Percentiles rank a stretch among this genome's conserved stretches.
These are phyloP conservation scores for Drosophila kikkawai DNA, from an alignment of 1,140 invertebrate species.

Conservation along the genomic window DNA sequence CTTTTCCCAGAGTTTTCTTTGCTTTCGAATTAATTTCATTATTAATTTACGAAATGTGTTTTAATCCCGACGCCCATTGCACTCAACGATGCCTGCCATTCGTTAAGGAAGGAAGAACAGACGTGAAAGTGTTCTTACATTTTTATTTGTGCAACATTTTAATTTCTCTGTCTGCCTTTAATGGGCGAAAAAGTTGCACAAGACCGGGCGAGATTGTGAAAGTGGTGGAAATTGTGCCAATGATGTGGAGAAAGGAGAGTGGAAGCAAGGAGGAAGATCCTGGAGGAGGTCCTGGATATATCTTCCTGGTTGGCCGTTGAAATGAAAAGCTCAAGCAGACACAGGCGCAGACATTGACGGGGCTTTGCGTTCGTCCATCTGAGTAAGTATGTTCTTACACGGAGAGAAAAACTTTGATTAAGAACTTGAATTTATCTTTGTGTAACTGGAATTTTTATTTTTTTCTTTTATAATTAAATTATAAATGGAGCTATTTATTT, in stretches of 20 bases:
- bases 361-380: slow-evolving; percentile 3
- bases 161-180: slow-evolving; percentile 48
- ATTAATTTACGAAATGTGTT: slow-evolving; percentile 58
- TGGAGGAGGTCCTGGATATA: neutral
- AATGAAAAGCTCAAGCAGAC: slow-evolving; percentile 33
- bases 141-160: slow-evolving; percentile 68
- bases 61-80: slow-evolving; percentile 27
- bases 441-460: neutral
- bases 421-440: neutral
- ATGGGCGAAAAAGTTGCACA: slow-evolving; percentile 25
- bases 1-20: neutral
- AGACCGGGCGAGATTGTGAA: neutral
- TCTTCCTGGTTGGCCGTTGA: slow-evolving; percentile 11
- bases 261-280: neutral
- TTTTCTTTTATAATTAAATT: neutral
- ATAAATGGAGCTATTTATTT: too few relatives aligned
- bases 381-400: neutral
- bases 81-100: slow-evolving; percentile 15
- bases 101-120: slow-evolving; percentile 1
- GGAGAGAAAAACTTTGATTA: too few relatives aligned
- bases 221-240: slow-evolving; percentile 10
- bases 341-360: slow-evolving; percentile 18
- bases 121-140: slow-evolving; percentile 53
- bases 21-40: slow-evolving; percentile 52
- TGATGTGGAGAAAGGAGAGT: neutral